These are phyloP conservation scores for Himalopsyche phryganea DNA, from an alignment of 1,140 invertebrate genomes.

Conservation along the genomic window DNA sequence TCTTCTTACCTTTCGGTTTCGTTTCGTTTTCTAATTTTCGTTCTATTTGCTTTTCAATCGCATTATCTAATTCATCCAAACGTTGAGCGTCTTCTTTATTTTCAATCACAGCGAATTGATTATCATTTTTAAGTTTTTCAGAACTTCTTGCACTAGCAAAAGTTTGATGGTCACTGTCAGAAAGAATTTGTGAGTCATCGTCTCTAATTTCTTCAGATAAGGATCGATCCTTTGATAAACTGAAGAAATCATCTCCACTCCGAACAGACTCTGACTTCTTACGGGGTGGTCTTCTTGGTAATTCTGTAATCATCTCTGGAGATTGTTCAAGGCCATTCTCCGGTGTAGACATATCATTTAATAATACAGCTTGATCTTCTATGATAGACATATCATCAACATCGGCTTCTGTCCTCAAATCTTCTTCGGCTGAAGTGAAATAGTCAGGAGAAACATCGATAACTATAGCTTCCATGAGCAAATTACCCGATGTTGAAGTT, in stretches of 20 bases:
- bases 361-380: slow-evolving; percentile 48
- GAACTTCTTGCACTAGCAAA: slow-evolving; percentile 61
- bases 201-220: slow-evolving; percentile 46
- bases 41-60: slow-evolving; percentile 35
- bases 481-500: slow-evolving; percentile 79
- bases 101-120: background rate
- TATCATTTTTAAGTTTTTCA: slow-evolving; percentile 40
- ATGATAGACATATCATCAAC: slow-evolving; percentile 79
- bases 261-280: slow-evolving; percentile 55
- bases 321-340: background rate
- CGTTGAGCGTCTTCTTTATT: background rate
- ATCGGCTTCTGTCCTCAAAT: slow-evolving; percentile 78
- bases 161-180: slow-evolving; percentile 56
- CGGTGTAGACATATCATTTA: background rate
- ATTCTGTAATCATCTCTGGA: slow-evolving; percentile 27
- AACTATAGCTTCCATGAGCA: slow-evolving; percentile 86
- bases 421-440: slow-evolving; percentile 71
- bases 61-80: background rate
- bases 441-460: slow-evolving; percentile 87
- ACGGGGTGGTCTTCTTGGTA: slow-evolving; percentile 45
- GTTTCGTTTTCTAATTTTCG: slow-evolving; percentile 44
- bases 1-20: slow-evolving; percentile 39
- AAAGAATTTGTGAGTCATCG: slow-evolving; percentile 48
- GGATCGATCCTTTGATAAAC: slow-evolving; percentile 51
- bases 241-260: slow-evolving; percentile 56